Conservation (phyloP, 1,140 invertebrate species). For the Achatina immaculata region DNA sequence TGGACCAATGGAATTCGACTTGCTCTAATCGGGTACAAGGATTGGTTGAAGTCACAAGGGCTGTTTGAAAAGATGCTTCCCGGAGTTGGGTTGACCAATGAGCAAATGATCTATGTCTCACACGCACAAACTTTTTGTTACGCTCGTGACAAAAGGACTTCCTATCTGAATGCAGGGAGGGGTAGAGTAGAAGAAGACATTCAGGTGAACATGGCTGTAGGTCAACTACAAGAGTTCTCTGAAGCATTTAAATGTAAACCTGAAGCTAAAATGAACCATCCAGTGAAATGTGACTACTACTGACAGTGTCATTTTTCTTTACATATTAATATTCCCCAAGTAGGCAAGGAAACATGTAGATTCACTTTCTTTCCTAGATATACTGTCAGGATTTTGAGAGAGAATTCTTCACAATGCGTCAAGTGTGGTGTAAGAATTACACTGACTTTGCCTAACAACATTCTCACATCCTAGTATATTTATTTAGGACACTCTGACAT, state of each 20-base stretch:
- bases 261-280: constrained; percentile 16
- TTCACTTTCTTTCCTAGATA: no score
- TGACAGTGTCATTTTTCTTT: constrained; percentile 4
- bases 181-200: constrained; percentile 5
- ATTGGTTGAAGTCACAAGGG: constrained; percentile 8
- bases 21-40: constrained; percentile 18
- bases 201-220: constrained; percentile 27
- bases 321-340: no score
- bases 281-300: constrained; percentile 21
- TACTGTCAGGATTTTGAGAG: no score
- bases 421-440: no score
- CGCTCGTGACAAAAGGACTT: neutral
- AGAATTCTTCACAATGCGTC: no score
- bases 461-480: no score
- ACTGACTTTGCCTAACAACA: no score
- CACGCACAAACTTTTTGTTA: constrained; percentile 26
- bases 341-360: no score
- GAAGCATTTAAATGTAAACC: constrained; percentile 25
- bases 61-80: constrained; percentile 3
- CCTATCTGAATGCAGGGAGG: neutral
- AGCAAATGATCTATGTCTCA: constrained; percentile 21
- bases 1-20: constrained; percentile 20
- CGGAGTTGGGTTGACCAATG: constrained; percentile 7
- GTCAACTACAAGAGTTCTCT: constrained; percentile 22
- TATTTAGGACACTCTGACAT: no score